Evolutionary conservation across 2,888 invertebrate species (phyloP), one percentile per base, ranked within the genome.

Genomic region (Pandemis corylana): DNA sequence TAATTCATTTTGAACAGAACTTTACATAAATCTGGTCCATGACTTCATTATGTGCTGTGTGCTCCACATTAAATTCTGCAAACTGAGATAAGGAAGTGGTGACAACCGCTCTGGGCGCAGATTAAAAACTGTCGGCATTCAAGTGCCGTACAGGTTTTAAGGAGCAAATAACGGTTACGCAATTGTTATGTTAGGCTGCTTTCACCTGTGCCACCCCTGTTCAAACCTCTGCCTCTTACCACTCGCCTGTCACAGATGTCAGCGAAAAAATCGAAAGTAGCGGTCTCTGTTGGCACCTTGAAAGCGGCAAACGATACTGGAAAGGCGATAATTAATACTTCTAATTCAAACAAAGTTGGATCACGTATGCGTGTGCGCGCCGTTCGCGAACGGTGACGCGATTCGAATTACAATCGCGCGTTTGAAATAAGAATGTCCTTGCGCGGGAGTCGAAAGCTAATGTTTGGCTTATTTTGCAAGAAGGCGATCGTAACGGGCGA

Each of bases 381-480:
- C 80, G 83, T 82, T 80, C 80, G 82, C 80, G 72, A 69, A 72
- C 70, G 77, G 72, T 73, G 79, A 86, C 86, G 84, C 80, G 79
- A 73, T 77, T 72, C 76, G 90, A 90, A 86, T 87, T 73, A 76
- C 77, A 83, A 87, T 81, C 80, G 80, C 77, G 77, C 75, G 80
- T 81, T 83, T 82, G 81, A 82, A 84, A 81, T 80, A 79, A 80
- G 82, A 85, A 87, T 87, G 90, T 91, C 92, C 92, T 92, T 92
- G 91, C 89, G 87, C 82, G 77, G 83, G 82, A 82, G 82, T 86
- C 81, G 89, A 89, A 89, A 89, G 89, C 87, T 85, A 85, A 87
- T 83, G 80, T 78, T 79, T 83, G 85, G 86, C 81, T 84, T 84
- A 84, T 92, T 90, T 90, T 88, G 92, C 90, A 92, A 92, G 85